Percentiles rank a stretch among this genome's conserved stretches.
phyloP scores from a whole-genome alignment of 2,113 vertebrate species.

The Indicator maculatus region DNA sequence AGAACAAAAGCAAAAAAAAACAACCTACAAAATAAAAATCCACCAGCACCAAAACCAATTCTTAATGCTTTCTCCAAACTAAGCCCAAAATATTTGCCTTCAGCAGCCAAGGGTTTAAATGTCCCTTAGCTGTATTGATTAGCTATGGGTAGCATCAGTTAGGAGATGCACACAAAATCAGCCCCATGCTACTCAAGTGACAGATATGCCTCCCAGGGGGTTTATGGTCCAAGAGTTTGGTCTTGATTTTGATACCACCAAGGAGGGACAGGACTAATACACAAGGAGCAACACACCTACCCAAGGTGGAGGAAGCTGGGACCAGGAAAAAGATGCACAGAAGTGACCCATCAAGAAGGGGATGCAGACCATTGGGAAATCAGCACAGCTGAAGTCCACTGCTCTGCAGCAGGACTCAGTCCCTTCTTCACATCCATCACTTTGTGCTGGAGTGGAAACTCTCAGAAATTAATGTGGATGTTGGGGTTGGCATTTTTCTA shows the following conservation, averaged over 20 bases:
- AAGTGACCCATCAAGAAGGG: not conserved
- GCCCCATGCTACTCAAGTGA: not conserved
- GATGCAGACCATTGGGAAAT: not conserved
- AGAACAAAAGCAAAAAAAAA: not conserved
- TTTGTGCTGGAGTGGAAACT: rapidly evolving
- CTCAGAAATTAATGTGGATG: rapidly evolving
- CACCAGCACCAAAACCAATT: not conserved
- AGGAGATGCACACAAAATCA: not conserved
- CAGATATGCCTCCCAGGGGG: rapidly evolving
- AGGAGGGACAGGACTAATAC: not conserved
- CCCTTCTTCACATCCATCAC: not conserved
- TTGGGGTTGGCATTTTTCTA: not conserved
- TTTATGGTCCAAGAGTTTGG: not conserved
- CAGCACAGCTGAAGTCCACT: not conserved
- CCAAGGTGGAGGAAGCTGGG: not conserved
- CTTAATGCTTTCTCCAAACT: not conserved
- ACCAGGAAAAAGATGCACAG: not conserved
- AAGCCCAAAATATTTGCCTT: not conserved
- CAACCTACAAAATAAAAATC: not conserved
- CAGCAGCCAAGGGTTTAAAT: not conserved
- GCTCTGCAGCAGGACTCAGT: no score
- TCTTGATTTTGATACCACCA: rapidly evolving
- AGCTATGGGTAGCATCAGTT: not conserved
- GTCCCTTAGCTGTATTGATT: not conserved
- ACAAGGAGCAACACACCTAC: not conserved